Evolutionary conservation across 2,797 vertebrate species (phyloP), one percentile per base, ranked within the genome.

Genomic region (Holocentrus rufus): DNA sequence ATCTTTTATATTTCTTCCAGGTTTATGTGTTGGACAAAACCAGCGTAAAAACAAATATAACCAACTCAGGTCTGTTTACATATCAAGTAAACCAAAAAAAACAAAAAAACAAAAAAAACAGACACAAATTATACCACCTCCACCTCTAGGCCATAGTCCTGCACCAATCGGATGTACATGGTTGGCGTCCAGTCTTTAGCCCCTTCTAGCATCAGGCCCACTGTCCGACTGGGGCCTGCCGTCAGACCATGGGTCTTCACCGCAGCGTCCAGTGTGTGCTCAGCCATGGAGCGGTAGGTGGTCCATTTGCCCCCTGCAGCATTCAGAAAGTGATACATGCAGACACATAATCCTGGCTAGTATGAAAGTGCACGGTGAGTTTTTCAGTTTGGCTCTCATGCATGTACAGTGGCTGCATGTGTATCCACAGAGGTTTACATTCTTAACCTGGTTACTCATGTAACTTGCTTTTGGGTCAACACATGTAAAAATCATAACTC

Each of bases 221-320:
- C 85, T 1, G 95, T 96, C 44, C 34, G 89, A 58, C 94, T 93
- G n/a, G 93, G 91, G 1, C 92, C 90, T 0, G 91, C 76, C 6
- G 54, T 62, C 56, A 88, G 79, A 17, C 73, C 56, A 62, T 86
- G 80, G 27, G 82, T 70, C 74, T 86, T 88, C 46, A 96, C 1
- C 0, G 95, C 94, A 0, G 90, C 89, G 11, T 96, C 89, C 22
- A 96, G 71, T 7, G 95, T 88, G 69, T 96, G 95, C 79, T 95
- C 91, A 0, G 95, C 95, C 95, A 96, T 96, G 15, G 87, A 72
- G 1, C 95, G 94, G 71, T 96, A 96, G 0, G 95, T 96, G 1
- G 95, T 96, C 95, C 95, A 96, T 84, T 96, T 96, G 18, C 96
- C 96, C 65, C 96, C 95, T 96, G 71, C 52, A 53, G 22, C 22